Conservation (phyloP, 2,113 vertebrate genomes). For the Hemibates koningsi region DNA sequence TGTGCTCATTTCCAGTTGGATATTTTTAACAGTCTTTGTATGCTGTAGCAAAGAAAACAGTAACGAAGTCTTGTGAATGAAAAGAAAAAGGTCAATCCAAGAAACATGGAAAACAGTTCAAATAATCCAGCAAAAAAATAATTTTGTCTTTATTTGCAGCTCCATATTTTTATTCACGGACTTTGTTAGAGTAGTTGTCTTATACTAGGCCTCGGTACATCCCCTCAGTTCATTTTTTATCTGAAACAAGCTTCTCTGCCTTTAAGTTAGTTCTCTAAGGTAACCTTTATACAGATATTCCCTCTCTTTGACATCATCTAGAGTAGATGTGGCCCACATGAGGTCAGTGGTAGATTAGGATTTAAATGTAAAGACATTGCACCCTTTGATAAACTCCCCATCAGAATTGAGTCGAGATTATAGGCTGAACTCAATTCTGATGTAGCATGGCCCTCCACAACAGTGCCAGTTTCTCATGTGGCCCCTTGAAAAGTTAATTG, state of each 20-base stretch:
- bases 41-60: not conserved
- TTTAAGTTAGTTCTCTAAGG: not conserved
- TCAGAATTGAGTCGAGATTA: not conserved
- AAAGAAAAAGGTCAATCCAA: not conserved
- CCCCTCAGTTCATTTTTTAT: not conserved
- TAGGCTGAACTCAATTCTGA: not conserved
- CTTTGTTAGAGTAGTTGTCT: not conserved
- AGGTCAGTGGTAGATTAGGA: not conserved
- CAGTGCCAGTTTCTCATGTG: not conserved
- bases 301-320: not conserved
- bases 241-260: not conserved
- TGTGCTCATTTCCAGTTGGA: not conserved
- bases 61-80: not conserved
- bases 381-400: accelerated
- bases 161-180: not conserved
- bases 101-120: not conserved
- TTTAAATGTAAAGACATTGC: not conserved
- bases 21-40: not conserved
- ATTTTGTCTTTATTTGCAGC: not conserved
- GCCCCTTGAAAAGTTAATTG: not conserved
- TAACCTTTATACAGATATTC: not conserved
- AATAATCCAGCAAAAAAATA: not conserved
- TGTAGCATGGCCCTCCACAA: not conserved
- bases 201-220: accelerated
- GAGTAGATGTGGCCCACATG: not conserved